A percentile compares a stretch with the other conserved stretches of the same genome.
phyloP scores from a whole-genome alignment of 2,888 invertebrate species.

The Odontothrips loti region DNA sequence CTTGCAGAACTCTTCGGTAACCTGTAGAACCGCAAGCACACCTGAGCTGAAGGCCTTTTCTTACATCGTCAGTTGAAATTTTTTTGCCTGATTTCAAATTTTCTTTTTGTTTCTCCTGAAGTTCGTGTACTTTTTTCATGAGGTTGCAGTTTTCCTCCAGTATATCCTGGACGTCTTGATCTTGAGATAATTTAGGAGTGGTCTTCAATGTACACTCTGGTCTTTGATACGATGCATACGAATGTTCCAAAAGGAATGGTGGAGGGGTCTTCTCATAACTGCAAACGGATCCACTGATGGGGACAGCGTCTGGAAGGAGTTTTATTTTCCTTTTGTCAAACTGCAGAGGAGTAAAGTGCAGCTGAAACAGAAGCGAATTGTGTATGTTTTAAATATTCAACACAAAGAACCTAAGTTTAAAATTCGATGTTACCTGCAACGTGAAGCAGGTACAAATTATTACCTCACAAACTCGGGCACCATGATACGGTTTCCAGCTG shows the following conservation, averaged over 20 bases:
- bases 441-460: background rate
- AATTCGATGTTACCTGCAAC: background rate
- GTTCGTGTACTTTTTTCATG: background rate
- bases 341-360: background rate
- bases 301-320: background rate
- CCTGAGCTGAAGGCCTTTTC: background rate
- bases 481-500: background rate
- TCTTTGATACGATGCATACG: background rate
- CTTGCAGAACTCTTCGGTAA: background rate
- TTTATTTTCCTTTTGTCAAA: background rate
- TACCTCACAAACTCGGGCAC: slow-evolving; percentile 4
- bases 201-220: background rate
- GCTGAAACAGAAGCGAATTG: background rate
- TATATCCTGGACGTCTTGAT: background rate
- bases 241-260: background rate
- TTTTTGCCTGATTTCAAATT: background rate
- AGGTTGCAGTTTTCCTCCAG: background rate
- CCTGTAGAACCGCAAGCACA: slow-evolving; percentile 7
- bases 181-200: background rate
- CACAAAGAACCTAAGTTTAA: background rate
- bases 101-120: background rate
- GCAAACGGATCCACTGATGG: background rate
- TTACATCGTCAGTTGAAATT: background rate
- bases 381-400: background rate
- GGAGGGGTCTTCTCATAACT: background rate